Conservation (phyloP, 2,113 vertebrate species). For the Rhadina sibilatrix region DNA sequence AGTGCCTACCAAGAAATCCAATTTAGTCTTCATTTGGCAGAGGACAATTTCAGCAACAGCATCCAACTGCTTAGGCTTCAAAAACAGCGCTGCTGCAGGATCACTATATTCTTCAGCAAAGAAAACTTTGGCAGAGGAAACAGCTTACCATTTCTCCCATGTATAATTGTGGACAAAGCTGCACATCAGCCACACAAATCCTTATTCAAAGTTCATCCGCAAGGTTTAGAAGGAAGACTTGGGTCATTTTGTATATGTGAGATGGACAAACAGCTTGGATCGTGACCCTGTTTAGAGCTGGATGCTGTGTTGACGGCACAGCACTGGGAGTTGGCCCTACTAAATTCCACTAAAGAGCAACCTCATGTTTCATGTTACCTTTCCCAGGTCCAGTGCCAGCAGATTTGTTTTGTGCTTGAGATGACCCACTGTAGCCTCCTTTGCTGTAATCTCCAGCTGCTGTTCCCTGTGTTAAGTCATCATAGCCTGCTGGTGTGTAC, state of each 20-base stretch:
- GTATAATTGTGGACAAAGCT: neutral
- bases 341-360: neutral
- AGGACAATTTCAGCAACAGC: neutral
- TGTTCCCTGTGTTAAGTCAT: conserved; percentile 91
- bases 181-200: neutral
- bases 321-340: neutral
- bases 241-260: neutral
- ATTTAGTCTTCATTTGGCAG: neutral
- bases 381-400: conserved; percentile 89
- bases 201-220: neutral
- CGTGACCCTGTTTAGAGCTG: neutral
- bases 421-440: conserved; percentile 89
- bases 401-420: conserved; percentile 91
- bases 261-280: neutral
- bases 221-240: neutral
- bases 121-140: neutral
- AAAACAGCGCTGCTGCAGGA: neutral
- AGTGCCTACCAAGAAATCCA: neutral
- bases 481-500: conserved; percentile 81
- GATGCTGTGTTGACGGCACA: neutral
- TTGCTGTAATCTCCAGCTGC: conserved; percentile 92
- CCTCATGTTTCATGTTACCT: conserved; percentile 77
- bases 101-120: neutral
- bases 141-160: neutral
- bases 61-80: neutral